Evolutionary conservation across 2,888 invertebrate genomes (phyloP).

Genomic region (Rhingia campestris): DNA sequence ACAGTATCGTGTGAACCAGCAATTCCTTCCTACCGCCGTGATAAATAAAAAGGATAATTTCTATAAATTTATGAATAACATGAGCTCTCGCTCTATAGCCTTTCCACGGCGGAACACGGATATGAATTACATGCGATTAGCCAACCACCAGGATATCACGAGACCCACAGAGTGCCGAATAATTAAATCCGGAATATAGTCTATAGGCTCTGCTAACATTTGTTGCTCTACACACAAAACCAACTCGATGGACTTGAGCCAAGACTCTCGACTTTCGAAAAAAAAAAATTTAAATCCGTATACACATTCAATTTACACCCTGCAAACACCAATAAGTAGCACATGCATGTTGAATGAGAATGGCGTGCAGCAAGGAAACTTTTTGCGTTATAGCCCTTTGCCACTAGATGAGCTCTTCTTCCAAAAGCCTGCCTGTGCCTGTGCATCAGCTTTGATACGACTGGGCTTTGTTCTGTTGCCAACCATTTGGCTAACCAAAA

Average conservation of each 20-base stretch:
- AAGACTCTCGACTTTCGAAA: slow-evolving; percentile 35
- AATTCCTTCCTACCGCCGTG: slow-evolving; percentile 48
- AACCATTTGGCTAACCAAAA: slow-evolving; percentile 70
- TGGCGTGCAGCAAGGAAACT: slow-evolving; percentile 63
- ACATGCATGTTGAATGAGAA: slow-evolving; percentile 69
- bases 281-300: slow-evolving; percentile 32
- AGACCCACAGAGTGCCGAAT: slow-evolving; percentile 57
- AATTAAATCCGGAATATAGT: slow-evolving; percentile 63
- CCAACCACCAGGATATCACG: slow-evolving; percentile 50
- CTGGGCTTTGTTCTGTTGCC: slow-evolving; percentile 61
- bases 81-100: slow-evolving; percentile 7
- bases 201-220: slow-evolving; percentile 30
- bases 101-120: slow-evolving; percentile 28
- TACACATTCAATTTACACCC: slow-evolving; percentile 64
- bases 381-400: slow-evolving; percentile 49
- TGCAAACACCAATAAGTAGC: slow-evolving; percentile 68
- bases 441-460: slow-evolving; percentile 14
- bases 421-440: neutral
- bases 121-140: slow-evolving; percentile 69
- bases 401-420: slow-evolving; percentile 33
- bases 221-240: slow-evolving; percentile 18
- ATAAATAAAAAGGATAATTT: slow-evolving; percentile 30
- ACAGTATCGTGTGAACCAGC: slow-evolving; percentile 40
- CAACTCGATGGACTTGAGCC: slow-evolving; percentile 65
- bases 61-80: slow-evolving; percentile 37